Conservation (phyloP, 2,113 vertebrate species). For the Tiliqua scincoides region DNA sequence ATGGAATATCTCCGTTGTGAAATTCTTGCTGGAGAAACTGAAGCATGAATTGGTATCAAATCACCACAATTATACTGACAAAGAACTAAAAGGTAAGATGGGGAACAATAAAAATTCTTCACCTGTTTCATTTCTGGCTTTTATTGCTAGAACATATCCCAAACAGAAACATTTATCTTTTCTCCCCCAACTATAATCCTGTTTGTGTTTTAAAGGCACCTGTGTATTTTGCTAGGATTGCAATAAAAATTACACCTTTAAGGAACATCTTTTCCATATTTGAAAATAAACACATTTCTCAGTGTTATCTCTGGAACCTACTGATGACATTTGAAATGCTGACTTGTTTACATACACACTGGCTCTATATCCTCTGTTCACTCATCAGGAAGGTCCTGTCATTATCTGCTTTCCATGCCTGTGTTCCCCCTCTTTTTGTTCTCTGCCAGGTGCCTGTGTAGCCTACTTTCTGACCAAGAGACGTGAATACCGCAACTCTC, state of each 20-base stretch:
- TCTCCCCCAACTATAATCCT: neutral
- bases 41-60: slow-evolving; percentile 72
- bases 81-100: slow-evolving; percentile 75
- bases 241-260: neutral
- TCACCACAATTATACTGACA: slow-evolving; percentile 74
- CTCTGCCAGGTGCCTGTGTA: slow-evolving; percentile 71
- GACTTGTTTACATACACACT: neutral
- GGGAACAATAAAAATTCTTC: neutral
- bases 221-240: neutral
- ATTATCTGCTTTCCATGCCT: neutral
- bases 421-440: neutral
- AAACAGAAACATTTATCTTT: neutral
- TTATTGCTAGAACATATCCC: neutral
- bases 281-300: neutral
- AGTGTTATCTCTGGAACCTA: neutral
- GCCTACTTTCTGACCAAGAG: slow-evolving; percentile 79
- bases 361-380: neutral
- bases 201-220: neutral
- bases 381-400: no score
- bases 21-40: slow-evolving; percentile 77
- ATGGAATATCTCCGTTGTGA: slow-evolving; percentile 79
- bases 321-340: neutral
- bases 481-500: slow-evolving; percentile 76
- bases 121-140: neutral
- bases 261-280: neutral